Percentiles rank a stretch among this genome's conserved stretches.
phyloP scores from a whole-genome alignment of 1,140 invertebrate species.

The Geopemphigus sp. region DNA sequence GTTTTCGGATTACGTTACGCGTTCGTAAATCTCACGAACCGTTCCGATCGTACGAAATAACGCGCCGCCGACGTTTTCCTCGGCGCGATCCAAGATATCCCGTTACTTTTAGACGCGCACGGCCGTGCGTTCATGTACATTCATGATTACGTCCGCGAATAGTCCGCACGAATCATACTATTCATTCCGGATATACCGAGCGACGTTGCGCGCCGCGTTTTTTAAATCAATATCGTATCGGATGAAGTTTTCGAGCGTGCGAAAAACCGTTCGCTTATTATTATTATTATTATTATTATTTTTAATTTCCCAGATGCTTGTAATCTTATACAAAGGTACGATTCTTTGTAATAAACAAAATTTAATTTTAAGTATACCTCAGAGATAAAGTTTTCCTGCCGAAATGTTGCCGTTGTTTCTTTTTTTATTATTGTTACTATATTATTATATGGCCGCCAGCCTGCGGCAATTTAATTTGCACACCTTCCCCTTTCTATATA shows the following conservation, averaged over 20 bases:
- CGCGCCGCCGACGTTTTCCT: neutral
- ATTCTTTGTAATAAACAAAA: constrained; percentile 39
- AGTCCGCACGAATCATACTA: too few species aligned
- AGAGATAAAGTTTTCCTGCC: constrained; percentile 32
- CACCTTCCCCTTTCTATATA: constrained; percentile 14
- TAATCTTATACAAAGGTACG: constrained; percentile 26
- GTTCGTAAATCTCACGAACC: neutral
- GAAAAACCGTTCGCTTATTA: constrained; percentile 1
- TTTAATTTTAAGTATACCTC: constrained; percentile 41
- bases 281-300: constrained; percentile 12
- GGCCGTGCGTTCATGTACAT: too few species aligned
- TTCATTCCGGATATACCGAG: too few species aligned
- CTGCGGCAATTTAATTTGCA: constrained; percentile 45
- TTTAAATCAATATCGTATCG: too few species aligned
- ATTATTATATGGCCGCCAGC: constrained; percentile 8
- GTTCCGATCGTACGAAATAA: neutral
- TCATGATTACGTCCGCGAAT: too few species aligned
- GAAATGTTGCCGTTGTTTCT: constrained; percentile 13
- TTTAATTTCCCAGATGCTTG: constrained; percentile 21
- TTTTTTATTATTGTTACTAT: neutral
- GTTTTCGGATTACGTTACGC: neutral
- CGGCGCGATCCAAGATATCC: neutral
- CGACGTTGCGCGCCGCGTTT: neutral
- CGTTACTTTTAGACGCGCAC: neutral
- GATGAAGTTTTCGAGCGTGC: neutral